phyloP scores from a whole-genome alignment of 2,888 invertebrate species.

The Bursaphelenchus okinawaensis region DNA sequence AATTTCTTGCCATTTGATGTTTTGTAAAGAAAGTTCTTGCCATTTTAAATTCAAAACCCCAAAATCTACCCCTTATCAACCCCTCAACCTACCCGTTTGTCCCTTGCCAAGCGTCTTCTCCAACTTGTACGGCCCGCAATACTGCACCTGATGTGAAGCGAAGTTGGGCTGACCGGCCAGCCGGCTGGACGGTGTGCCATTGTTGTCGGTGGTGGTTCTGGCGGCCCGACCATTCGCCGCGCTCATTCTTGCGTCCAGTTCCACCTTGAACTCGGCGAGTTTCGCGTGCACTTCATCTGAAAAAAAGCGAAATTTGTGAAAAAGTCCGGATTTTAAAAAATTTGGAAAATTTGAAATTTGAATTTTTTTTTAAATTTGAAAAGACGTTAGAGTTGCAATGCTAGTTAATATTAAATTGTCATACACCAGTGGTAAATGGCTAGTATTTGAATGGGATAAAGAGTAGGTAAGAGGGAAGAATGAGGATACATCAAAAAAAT shows the following conservation, averaged over 20 bases:
- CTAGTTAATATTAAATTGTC: too few species aligned
- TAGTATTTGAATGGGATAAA: too few species aligned
- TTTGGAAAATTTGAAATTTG: neutral
- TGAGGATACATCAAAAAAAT: too few species aligned
- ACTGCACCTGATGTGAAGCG: conserved; percentile 64
- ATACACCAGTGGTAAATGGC: too few species aligned
- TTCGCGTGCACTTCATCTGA: conserved; percentile 52
- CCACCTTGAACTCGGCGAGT: conserved; percentile 47
- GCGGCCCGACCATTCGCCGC: conserved; percentile 10
- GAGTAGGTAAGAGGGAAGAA: too few species aligned
- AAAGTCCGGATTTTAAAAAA: neutral
- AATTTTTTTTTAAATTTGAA: neutral
- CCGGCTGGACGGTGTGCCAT: conserved; percentile 3
- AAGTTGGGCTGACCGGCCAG: conserved; percentile 8
- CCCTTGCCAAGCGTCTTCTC: conserved; percentile 99
- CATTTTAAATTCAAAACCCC: neutral
- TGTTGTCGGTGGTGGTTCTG: neutral
- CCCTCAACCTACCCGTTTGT: conserved; percentile 77
- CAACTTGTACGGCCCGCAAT: conserved; percentile 95
- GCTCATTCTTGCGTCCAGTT: conserved; percentile 52
- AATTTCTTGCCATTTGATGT: too few species aligned
- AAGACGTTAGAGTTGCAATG: too few species aligned
- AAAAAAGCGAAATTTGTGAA: conserved; percentile 14
- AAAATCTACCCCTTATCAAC: neutral
- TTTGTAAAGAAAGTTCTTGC: too few species aligned